Evolutionary conservation across 1,140 invertebrate species (phyloP), one percentile per base, ranked within the genome.

Genomic region (Leptopilina boulardi): DNA sequence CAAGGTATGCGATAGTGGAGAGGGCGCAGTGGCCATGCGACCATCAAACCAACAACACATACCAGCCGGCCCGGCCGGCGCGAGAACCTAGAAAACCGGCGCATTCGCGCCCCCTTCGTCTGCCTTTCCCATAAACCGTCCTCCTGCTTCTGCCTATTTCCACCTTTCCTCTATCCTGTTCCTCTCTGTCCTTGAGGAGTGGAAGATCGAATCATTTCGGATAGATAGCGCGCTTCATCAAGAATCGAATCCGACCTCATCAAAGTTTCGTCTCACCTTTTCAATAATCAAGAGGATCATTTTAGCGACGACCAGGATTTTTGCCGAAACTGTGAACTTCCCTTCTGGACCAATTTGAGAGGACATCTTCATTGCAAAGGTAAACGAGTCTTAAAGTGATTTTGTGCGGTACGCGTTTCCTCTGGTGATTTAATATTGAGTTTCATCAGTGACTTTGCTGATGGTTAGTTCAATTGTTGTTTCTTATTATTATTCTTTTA

Each of bases 1-100:
- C 86, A 86, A 83, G 85, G 81, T 84, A 86, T 83, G 84, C 85
- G 79, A 86, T 83, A 85, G 86, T 83, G 87, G 87, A 90, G 90
- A 90, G 90, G 89, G 89, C 89, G 88, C 89, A 91, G 90, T 91
- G 88, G 87, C 89, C 87, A 88, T 88, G 89, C 89, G 88, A 91
- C 89, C 89, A 88, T 88, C 89, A 90, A 88, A 89, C 87, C 87
- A 89, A 87, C 89, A 89, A 89, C 89, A 91, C 77, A 76, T 59
- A 73, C 47, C 47, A 18, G 47, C 47, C 47, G n/a, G 47, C 47
- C 82, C 77, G 78, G 77, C 75, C 80, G 79, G 80, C 70, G 75
- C 51, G 21, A n/a, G 47, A n/a, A 51, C 47, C 47, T 51, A 51
- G 34, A 38, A 38, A 77, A 71, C 77, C 80, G 79, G 77, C 79